These are phyloP conservation scores for Halichoerus grypus DNA, from an alignment of 2,113 vertebrate genomes.

Conservation along the genomic window DNA sequence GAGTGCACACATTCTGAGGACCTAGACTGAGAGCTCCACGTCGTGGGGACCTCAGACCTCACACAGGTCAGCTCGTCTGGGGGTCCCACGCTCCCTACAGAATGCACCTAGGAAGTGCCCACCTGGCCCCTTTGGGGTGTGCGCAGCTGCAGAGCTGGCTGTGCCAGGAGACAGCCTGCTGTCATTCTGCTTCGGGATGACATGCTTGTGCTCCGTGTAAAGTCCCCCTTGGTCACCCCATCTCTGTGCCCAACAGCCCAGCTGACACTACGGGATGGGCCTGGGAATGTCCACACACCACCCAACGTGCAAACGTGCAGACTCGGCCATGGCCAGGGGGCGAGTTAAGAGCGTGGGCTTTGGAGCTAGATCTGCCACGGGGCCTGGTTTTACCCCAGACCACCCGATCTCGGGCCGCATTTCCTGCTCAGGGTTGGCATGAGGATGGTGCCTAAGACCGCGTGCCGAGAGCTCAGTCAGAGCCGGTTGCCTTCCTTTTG, in stretches of 20 bases:
- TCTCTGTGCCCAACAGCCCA: not conserved
- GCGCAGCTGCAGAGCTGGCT: not conserved
- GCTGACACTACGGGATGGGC: accelerated
- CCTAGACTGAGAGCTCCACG: not conserved
- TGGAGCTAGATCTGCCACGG: not conserved
- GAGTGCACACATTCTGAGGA: not conserved
- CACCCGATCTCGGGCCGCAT: not conserved
- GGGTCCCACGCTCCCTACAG: accelerated
- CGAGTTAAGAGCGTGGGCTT: not conserved
- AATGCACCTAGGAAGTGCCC: not conserved
- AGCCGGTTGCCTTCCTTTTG: accelerated
- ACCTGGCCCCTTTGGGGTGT: not conserved
- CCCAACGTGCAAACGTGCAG: accelerated
- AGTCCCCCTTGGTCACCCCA: not conserved
- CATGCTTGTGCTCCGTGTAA: not conserved
- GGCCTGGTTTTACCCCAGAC: not conserved
- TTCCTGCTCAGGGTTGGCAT: not conserved
- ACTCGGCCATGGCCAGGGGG: accelerated
- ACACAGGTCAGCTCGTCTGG: accelerated
- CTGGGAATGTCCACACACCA: not conserved
- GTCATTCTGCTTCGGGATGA: not conserved
- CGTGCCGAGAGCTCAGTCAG: accelerated
- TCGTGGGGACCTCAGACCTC: not conserved
- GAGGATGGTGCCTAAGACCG: not conserved
- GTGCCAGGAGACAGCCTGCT: not conserved